Base-by-base conservation (phyloP, 2,113 vertebrate species). In the Lasiurus borealis region DNA sequence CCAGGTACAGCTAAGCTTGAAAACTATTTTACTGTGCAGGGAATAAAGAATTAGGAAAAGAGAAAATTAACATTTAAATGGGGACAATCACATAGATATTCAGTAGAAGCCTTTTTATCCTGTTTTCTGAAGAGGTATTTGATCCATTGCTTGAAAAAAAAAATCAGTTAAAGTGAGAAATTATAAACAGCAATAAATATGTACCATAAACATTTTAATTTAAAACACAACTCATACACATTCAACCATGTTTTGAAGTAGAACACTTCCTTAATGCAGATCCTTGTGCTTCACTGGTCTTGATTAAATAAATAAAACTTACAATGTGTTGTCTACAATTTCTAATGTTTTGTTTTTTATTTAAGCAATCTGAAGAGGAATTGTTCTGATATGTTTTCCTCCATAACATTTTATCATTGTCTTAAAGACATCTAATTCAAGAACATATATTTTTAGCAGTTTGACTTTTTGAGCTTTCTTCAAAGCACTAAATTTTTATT, bases 11-110 rank as follows among this genome's bases (percentile, higher is more conserved):
- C 21, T 87, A 93, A 80, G 44, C 90, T 77, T 87, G 34, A 69
- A 78, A 86, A 64, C 6, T 80, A 80, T 62, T 89, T 93, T 81
- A 54, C 44, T 87, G 86, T 66, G 31, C 64, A 96, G 18, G 89
- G 7, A 91, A 88, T 85, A 80, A 77, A 69, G 27, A 85, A 54
- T 2, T 31, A 73, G n/a, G 23, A 71, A 84, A 52, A 87, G 95
- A 78, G 34, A 86, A 57, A 91, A 84, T 84, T 40, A 94, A 50
- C 29, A 77, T 34, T 93, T 27, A 40, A 84, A 73, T 19, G 25
- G 25, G 44, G 40, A 34, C 8, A 64, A n/a, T 48, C 48, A 80
- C 29, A 85, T 48, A 72, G 57, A 81, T 72, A 96, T 9, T 76
- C 46, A 69, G 36, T 23, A 89, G 57, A 68, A 85, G 10, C 6